Evolutionary conservation across 2,113 vertebrate species (phyloP).

Genomic region (Telmatochromis brachygnathus): DNA sequence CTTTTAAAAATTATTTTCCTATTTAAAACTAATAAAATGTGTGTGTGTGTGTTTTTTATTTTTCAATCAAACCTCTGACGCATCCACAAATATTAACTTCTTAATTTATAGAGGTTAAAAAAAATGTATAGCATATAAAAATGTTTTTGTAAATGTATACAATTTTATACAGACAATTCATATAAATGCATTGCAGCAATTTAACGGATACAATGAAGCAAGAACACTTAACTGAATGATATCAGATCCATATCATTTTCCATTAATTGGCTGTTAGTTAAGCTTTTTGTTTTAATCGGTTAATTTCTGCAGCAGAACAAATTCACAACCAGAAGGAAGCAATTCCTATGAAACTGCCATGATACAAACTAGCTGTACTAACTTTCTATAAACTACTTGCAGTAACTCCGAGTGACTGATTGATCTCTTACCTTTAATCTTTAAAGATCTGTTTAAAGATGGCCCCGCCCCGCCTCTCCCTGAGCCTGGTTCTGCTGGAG

Average conservation of each 20-base stretch:
- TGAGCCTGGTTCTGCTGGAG: rapidly evolving
- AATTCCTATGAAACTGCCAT: not conserved
- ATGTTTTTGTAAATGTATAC: no score
- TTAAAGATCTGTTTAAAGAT: not conserved
- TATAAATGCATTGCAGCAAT: no score
- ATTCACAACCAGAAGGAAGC: not conserved
- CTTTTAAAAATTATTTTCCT: not conserved
- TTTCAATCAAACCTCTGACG: not conserved
- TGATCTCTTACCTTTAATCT: not conserved
- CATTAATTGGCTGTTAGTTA: not conserved
- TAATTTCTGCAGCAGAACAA: not conserved
- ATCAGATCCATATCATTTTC: not conserved
- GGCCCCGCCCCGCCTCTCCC: not conserved
- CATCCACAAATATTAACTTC: no score
- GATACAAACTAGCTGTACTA: not conserved
- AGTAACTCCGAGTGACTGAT: not conserved
- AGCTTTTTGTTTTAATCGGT: not conserved
- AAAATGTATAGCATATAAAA: no score
- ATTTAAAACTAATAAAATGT: not conserved
- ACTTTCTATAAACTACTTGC: not conserved
- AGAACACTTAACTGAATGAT: no score
- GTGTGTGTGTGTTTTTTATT: rapidly evolving
- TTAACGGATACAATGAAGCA: no score
- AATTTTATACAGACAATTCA: no score
- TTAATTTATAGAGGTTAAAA: no score